Percentiles rank a stretch among this genome's conserved stretches.
Evolutionary conservation across 2,113 vertebrate genomes (phyloP).

Genomic region (Lichenostomus cassidix): DNA sequence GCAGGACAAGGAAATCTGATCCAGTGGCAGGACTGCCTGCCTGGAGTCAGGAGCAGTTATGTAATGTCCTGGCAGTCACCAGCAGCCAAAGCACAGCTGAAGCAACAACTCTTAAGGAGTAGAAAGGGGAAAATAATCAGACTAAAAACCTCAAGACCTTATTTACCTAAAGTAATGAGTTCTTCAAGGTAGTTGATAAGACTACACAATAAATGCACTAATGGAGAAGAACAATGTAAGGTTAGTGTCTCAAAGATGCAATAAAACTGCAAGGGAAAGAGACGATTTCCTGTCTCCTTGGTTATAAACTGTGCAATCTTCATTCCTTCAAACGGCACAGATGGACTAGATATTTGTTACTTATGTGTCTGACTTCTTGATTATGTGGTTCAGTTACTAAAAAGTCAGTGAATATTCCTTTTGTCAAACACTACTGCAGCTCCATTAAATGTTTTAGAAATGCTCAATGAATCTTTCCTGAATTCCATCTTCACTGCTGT

Average conservation of each 20-base stretch:
- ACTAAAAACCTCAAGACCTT: neutral
- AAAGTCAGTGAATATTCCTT: neutral
- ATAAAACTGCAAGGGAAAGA: neutral
- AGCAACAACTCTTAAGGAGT: neutral
- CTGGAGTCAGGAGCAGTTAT: neutral
- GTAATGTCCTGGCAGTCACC: neutral
- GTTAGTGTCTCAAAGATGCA: neutral
- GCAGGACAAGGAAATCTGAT: neutral
- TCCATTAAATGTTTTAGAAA: neutral
- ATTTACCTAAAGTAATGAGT: neutral
- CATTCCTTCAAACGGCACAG: neutral
- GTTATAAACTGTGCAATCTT: neutral
- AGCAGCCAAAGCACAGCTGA: neutral
- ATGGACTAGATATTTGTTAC: neutral
- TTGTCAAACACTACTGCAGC: neutral
- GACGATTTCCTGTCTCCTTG: neutral
- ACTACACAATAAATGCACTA: neutral
- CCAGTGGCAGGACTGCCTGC: neutral
- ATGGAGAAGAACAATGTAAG: neutral
- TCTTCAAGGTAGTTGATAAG: neutral
- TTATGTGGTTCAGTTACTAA: neutral
- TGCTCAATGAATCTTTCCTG: neutral
- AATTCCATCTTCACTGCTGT: neutral
- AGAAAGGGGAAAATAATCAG: neutral
- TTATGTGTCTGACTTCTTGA: neutral